phyloP scores from a whole-genome alignment of 2,113 vertebrate genomes.

The Cebus imitator region DNA sequence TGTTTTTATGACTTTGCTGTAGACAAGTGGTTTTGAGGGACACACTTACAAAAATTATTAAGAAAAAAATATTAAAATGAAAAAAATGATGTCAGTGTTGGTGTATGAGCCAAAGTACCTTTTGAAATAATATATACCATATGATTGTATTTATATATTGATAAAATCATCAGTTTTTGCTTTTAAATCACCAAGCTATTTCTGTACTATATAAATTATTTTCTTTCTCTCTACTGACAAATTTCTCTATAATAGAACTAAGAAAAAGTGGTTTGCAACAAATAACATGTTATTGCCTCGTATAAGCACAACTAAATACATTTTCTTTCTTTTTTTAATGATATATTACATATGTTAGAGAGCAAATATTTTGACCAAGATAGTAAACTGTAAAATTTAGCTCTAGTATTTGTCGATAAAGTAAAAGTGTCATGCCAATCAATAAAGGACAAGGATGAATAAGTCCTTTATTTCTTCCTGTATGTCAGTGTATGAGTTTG shows the following conservation, averaged over 20 bases:
- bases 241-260: neutral
- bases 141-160: neutral
- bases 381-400: conserved; percentile 26
- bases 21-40: neutral
- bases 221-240: neutral
- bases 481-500: conserved; percentile 38
- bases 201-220: neutral
- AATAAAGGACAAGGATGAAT: conserved; percentile 51
- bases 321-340: neutral
- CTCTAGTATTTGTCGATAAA: conserved; percentile 14
- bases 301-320: neutral
- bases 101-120: neutral
- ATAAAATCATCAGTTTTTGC: neutral
- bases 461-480: conserved; percentile 47
- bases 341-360: conserved; percentile 19
- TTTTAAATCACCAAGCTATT: neutral
- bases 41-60: neutral
- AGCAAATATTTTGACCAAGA: conserved; percentile 52
- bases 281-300: neutral
- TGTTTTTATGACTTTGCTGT: neutral
- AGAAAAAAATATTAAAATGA: neutral
- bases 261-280: neutral
- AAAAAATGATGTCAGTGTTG: neutral
- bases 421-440: conserved; percentile 39
- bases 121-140: neutral